Base-by-base conservation (phyloP, 2,113 vertebrate species). In the Chaetorhynchus papuensis region DNA sequence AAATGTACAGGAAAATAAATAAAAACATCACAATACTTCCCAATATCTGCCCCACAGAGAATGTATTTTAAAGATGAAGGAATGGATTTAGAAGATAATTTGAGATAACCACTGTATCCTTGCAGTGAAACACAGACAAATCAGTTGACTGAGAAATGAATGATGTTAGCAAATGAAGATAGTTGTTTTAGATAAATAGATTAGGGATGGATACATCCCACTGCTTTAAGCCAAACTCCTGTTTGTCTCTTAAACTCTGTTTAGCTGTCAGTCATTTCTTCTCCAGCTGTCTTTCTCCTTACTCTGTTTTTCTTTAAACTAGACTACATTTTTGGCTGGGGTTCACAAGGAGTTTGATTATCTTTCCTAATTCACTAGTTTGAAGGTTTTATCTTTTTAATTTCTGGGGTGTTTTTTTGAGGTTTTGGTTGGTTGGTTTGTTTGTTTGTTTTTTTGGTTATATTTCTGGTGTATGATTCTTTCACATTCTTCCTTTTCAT, bases 81-180 rank as follows among this genome's bases (percentile, higher is more conserved):
- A 52, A 63, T 12, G n/a, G 23, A 20, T 77, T 92, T 80, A 77
- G 59, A 76, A 83, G 39, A 15, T 2, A 47, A 12, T 45, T 45
- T 72, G 60, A 87, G 41, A 42, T 68, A 74, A 57, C n/a, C 5
- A 30, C 42, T 37, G 11, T n/a, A 87, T 23, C 17, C 17, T 77
- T 84, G n/a, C 28, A 75, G 50, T 15, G 60, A 57, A 89, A 71
- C 31, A 64, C 23, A 70, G 41, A 13, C 12, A 75, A 84, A 45
- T 12, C 33, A 50, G 20, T 7, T 86, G 33, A 26, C 30, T 28
- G 31, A 20, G 56, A 91, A 78, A 82, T 27, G 15, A 79, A 41
- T 4, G 1, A 70, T 47, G 30, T n/a, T 44, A 65, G 28, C 16
- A 87, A 72, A 47, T 0, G 0, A 69, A 41, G 27, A 4, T 28